Evolutionary conservation across 2,888 invertebrate species (phyloP).

Genomic region (Tenthredo livida): DNA sequence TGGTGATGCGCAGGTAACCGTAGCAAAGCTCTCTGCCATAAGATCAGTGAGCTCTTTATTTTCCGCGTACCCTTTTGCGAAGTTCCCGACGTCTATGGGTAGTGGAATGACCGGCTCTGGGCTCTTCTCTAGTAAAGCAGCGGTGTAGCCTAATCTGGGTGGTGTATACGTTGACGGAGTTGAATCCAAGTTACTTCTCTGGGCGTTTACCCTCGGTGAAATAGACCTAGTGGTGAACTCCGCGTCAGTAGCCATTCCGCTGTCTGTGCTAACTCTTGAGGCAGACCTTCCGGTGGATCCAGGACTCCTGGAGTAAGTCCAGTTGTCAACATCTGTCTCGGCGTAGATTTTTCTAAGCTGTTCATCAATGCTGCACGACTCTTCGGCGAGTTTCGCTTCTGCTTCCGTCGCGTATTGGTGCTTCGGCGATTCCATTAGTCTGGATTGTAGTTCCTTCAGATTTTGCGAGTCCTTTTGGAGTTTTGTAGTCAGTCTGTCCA

Average conservation of each 20-base stretch:
- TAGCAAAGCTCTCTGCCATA: constrained; percentile 79
- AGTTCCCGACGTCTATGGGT: constrained; percentile 82
- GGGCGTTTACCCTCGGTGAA: constrained; percentile 74
- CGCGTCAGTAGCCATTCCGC: constrained; percentile 82
- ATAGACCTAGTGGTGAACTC: constrained; percentile 78
- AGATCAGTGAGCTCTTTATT: constrained; percentile 78
- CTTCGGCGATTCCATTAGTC: constrained; percentile 85
- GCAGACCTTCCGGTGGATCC: constrained; percentile 77
- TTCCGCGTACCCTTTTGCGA: constrained; percentile 80
- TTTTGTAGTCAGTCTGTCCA: constrained; percentile 88
- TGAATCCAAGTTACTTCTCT: constrained; percentile 71
- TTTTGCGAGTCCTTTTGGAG: constrained; percentile 89
- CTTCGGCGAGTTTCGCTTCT: constrained; percentile 83
- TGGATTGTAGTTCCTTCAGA: constrained; percentile 87
- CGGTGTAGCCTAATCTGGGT: constrained; percentile 82
- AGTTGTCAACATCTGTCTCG: constrained; percentile 83
- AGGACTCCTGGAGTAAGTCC: constrained; percentile 86
- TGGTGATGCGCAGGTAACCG: constrained; percentile 79
- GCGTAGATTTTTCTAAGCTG: constrained; percentile 85
- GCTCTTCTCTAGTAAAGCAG: constrained; percentile 81
- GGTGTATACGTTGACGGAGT: constrained; percentile 72
- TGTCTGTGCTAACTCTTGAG: constrained; percentile 80
- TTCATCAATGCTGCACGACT: constrained; percentile 85
- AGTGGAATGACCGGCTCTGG: constrained; percentile 75
- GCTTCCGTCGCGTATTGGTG: constrained; percentile 79